Base-by-base conservation (phyloP, 2,888 invertebrate species). In the Aphidius colemani region DNA sequence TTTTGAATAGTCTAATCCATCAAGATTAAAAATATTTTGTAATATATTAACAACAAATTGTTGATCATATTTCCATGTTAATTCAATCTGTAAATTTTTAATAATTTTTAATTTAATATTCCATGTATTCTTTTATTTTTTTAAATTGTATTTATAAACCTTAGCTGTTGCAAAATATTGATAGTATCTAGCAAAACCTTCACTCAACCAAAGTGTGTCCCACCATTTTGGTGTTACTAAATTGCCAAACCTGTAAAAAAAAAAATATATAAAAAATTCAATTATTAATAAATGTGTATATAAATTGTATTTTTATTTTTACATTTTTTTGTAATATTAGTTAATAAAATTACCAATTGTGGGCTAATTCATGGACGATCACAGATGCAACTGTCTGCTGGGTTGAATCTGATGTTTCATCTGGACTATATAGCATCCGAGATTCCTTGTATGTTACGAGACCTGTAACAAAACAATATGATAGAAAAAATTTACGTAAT, bases 301-400 rank as follows among this genome's bases (percentile, higher is more conserved):
- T 18, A 18, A 18, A 18, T 3, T 18, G 3, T 18, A 18, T 18
- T 18, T 18, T 3, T 3, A 30, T 30, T 30, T 30, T 5, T 30
- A 30, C 30, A 30, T 30, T 18, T 18, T 18, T 18, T 18, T n/a
- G 18, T 50, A 18, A n/a, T 7, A 93, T 93, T 71, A 93, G 91
- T 30, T 30, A 30, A 30, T 30, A 30, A 30, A 30, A 30, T 30
- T 30, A 30, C 92, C 93, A 93, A 85, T 90, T 90, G 78, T 95
- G 94, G 1, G 91, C 88, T 59, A 93, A 80, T 79, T 95, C 94
- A 74, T 95, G 94, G 0, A 90, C 86, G 6, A 92, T 85, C 3
- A 89, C 88, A 30, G 88, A 86, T 1, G 89, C 88, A 2, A 91
- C 86, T 57, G 86, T 84, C 72, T 91, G 89, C 70, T 86, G 86